Base-by-base conservation (phyloP, 2,888 invertebrate genomes). In the Quadriops clusia region DNA sequence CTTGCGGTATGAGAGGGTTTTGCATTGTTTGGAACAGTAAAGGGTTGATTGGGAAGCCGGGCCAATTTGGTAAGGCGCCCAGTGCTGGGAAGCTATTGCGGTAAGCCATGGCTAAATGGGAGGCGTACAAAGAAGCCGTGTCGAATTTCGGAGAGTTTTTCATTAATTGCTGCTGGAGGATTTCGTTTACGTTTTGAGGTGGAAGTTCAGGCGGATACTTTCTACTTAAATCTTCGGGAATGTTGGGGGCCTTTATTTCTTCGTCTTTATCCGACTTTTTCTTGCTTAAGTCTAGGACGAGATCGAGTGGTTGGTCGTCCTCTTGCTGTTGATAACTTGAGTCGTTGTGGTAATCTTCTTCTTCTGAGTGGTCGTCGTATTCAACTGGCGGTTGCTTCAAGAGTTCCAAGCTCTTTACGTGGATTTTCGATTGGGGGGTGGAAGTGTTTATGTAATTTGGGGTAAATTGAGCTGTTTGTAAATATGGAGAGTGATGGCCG, bases 261-360 rank as follows among this genome's bases (percentile, higher is more conserved):
- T 38, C 40, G 5, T 49, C 45, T 1, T 49, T 47, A n/a, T 46
- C 46, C 5, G 36, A 26, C 42, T 54, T 74, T 59, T 85, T 86
- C 52, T 82, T 83, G 53, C 85, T 85, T 39, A 89, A 68, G 61
- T 89, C 87, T 24, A 87, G 64, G 3, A 80, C 85, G 13, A 70
- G 37, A 41, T 58, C 55, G 37, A 58, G 50, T 1, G 58, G 54
- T 38, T 56, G 47, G 12, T 56, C 53, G 4, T 50, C 48, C 11
- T 48, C 41, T 10, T 38, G 21, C 6, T 49, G 47, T 14, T 45
- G 36, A 21, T 42, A 36, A 13, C 18, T 39, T 33, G 21, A 42
- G 32, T 44, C 47, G 41, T 41, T 49, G 35, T 50, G 45, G 34
- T 65, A 68, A 34, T 67, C 69, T 32, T 67, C 64, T 32, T 64